Evolutionary conservation across 2,113 vertebrate species (phyloP).

Genomic region (Cochlearius cochlearius): DNA sequence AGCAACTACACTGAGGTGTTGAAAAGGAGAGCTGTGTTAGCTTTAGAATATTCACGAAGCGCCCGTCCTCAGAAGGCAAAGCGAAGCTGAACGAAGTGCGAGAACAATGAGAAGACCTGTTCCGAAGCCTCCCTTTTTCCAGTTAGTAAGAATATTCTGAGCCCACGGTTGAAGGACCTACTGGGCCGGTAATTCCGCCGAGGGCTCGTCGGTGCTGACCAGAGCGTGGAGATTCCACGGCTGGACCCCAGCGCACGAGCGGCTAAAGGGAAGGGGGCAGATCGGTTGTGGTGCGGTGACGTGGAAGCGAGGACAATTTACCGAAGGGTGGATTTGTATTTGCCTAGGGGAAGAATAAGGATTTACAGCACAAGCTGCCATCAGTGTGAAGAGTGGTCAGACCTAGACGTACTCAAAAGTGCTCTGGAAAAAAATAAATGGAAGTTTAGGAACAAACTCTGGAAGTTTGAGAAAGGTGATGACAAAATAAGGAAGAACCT

Average conservation of each 20-base stretch:
- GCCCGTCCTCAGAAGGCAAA: neutral
- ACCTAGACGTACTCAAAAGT: neutral
- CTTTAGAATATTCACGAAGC: neutral
- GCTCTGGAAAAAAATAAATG: neutral
- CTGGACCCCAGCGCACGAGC: accelerated
- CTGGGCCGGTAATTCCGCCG: accelerated
- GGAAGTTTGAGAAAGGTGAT: neutral
- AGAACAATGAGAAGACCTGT: neutral
- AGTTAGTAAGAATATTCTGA: neutral
- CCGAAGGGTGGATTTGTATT: neutral
- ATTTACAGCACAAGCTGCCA: neutral
- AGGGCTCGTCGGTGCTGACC: neutral
- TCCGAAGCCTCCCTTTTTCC: neutral
- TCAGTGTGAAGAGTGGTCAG: neutral
- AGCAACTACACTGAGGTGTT: neutral
- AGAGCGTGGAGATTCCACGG: accelerated
- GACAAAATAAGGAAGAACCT: neutral
- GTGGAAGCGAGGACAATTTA: neutral
- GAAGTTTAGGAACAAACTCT: neutral
- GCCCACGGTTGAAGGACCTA: neutral
- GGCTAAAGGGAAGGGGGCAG: neutral
- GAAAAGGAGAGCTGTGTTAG: neutral
- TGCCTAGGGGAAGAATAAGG: neutral
- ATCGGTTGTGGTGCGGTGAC: neutral
- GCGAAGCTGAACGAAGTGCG: neutral